Conservation (phyloP, 2,888 invertebrate species). For the Napeogenes inachia region DNA sequence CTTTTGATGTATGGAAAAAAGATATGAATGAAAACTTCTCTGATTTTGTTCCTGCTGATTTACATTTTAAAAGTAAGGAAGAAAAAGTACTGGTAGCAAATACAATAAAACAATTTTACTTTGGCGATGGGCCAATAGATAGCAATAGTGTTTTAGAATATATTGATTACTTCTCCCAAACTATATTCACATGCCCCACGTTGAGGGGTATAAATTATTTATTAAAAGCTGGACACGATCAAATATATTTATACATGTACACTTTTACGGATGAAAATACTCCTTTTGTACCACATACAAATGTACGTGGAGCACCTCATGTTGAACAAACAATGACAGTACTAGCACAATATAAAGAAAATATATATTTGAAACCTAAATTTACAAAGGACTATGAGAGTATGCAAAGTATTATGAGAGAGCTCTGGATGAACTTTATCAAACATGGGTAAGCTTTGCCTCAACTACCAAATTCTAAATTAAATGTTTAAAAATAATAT, state of each 20-base stretch:
- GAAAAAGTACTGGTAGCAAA: conserved; percentile 41
- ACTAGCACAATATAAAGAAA: conserved; percentile 6
- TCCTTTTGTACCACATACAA: conserved; percentile 36
- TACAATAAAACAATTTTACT: conserved; percentile 30
- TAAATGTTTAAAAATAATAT: no score
- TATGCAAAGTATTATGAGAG: conserved; percentile 37
- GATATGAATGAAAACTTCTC: conserved; percentile 47
- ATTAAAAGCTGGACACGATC: conserved; percentile 41
- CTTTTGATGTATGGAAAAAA: conserved; percentile 38
- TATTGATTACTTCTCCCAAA: conserved; percentile 55
- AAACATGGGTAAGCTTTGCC: conserved; percentile 15
- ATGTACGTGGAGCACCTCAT: conserved; percentile 7
- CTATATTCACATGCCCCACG: conserved; percentile 38
- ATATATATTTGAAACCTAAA: conserved; percentile 17
- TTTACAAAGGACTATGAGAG: conserved; percentile 32
- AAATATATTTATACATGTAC: conserved; percentile 50
- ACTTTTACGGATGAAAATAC: conserved; percentile 40
- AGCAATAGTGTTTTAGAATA: conserved; percentile 38
- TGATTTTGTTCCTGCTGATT: conserved; percentile 46
- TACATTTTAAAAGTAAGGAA: conserved; percentile 41
- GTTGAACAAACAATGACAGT: conserved; percentile 21
- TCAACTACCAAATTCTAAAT: no score
- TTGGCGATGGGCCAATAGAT: conserved; percentile 37
- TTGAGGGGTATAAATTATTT: conserved; percentile 40
- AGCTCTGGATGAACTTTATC: conserved; percentile 48